These are phyloP conservation scores for Bombus superbus DNA, from an alignment of 1,140 invertebrate genomes.

Conservation along the genomic window DNA sequence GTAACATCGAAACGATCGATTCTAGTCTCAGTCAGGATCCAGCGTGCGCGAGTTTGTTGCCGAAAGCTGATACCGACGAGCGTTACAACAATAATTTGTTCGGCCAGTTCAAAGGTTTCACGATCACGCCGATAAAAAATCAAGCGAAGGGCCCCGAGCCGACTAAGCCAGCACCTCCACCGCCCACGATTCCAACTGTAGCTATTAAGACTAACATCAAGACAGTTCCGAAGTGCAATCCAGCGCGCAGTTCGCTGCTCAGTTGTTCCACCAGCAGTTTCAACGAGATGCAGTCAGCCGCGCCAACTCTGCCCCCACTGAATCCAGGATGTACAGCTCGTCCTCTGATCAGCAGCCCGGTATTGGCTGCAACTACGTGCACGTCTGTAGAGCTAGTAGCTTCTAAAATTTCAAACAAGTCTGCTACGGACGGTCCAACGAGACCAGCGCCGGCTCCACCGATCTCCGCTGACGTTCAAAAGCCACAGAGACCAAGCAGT, in stretches of 20 bases:
- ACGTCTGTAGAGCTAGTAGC: conserved; percentile 89
- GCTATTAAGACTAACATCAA: conserved; percentile 78
- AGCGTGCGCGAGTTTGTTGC: conserved; percentile 80
- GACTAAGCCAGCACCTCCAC: conserved; percentile 81
- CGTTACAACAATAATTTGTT: conserved; percentile 87
- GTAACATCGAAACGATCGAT: conserved; percentile 79
- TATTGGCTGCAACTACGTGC: conserved; percentile 90
- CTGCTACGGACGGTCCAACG: conserved; percentile 68
- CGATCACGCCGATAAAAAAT: conserved; percentile 85
- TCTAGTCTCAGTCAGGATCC: conserved; percentile 79
- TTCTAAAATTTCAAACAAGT: conserved; percentile 80
- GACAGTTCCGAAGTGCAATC: conserved; percentile 54
- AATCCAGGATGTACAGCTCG: conserved; percentile 85
- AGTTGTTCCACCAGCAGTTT: conserved; percentile 77
- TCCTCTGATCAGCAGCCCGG: conserved; percentile 90
- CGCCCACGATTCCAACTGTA: conserved; percentile 79
- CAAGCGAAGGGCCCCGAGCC: conserved; percentile 78
- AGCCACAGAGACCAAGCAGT: conserved; percentile 69
- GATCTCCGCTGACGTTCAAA: conserved; percentile 12
- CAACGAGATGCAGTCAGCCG: conserved; percentile 75
- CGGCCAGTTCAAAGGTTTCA: conserved; percentile 93
- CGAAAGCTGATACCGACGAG: conserved; percentile 82
- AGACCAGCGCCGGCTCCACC: conserved; percentile 59
- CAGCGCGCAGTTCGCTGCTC: conserved; percentile 65
- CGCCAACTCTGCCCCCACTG: conserved; percentile 84